Evolutionary conservation across 2,113 vertebrate genomes (phyloP).

Genomic region (Sturnus vulgaris): DNA sequence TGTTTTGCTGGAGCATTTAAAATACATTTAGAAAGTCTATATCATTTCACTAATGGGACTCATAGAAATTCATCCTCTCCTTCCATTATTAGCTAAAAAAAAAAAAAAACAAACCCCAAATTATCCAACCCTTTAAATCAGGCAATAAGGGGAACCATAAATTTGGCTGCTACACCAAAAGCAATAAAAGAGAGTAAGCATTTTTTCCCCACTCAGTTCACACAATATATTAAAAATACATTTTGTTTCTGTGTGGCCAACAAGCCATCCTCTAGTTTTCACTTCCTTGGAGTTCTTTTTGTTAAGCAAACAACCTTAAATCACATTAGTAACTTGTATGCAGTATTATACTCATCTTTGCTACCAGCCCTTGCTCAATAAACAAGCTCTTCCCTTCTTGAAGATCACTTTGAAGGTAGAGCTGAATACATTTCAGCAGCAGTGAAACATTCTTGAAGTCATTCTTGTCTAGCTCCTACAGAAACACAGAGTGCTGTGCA

Average conservation of each 20-base stretch:
- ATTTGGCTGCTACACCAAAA: background rate
- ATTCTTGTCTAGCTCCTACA: conserved; percentile 79
- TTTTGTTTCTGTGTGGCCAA: background rate
- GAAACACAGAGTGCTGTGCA: background rate
- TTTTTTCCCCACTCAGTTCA: background rate
- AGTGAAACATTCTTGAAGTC: conserved; percentile 70
- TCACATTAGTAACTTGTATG: background rate
- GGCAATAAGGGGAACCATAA: background rate
- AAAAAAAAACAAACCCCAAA: background rate
- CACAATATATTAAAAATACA: background rate
- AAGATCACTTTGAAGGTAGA: conserved; percentile 55
- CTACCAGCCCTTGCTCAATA: conserved; percentile 75
- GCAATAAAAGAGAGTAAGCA: background rate
- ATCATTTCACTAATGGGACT: background rate
- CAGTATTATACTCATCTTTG: conserved; percentile 79
- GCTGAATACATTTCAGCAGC: conserved; percentile 77
- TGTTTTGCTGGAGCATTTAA: background rate
- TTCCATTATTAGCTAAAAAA: background rate
- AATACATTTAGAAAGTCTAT: background rate
- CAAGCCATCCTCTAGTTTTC: background rate
- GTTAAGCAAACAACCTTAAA: background rate
- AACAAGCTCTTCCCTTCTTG: conserved; percentile 58
- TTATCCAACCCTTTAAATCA: background rate
- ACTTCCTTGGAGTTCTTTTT: background rate
- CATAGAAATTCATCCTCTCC: background rate